Base-by-base conservation (phyloP, 2,797 vertebrate genomes). In the Loriculus beryllinus region DNA sequence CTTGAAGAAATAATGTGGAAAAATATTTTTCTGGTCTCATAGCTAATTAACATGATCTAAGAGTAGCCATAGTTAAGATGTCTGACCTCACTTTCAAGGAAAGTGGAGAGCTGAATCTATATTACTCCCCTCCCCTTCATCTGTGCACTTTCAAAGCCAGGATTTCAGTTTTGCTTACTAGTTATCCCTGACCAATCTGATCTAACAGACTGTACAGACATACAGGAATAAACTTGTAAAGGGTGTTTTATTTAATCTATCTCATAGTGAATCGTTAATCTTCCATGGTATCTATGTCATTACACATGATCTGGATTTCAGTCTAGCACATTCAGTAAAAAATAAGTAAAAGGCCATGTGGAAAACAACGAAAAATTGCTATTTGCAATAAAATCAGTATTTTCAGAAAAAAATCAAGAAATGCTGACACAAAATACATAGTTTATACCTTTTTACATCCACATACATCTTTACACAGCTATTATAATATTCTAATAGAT, bases 81-180 rank as follows among this genome's bases (percentile, higher is more conserved):
- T n/a, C 69, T 8, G 8, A 69, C 29, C 29, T 59, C n/a, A 54
- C 65, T 81, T 72, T 64, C 80, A 91, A 79, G 21, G 64, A 60
- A 92, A 93, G 60, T 11, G 17, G 37, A 40, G 37, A 82, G 80
- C 56, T 57, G 60, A 71, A 89, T 82, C 22, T 92, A 75, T 91
- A 82, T 89, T 68, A 26, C 29, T 77, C 89, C 92, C 92, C 89
- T 95, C 82, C 82, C 60, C 79, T 62, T 94, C 91, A 86, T 87
- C 82, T 87, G 86, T 68, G 59, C n/a, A 4, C 78, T 87, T 89
- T 79, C 67, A 91, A 83, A 94, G 49, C 45, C 82, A 87, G 60
- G 43, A 85, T 68, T 89, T 84, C 64, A 49, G 29, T 62, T 91
- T 39, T 89, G 40, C 26, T 85, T 71, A 18, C 35, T 65, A 85